A percentile compares a stretch with the other conserved stretches of the same genome.
Conservation (phyloP, 2,113 vertebrate species). For the Hippoglossus stenolepis region DNA sequence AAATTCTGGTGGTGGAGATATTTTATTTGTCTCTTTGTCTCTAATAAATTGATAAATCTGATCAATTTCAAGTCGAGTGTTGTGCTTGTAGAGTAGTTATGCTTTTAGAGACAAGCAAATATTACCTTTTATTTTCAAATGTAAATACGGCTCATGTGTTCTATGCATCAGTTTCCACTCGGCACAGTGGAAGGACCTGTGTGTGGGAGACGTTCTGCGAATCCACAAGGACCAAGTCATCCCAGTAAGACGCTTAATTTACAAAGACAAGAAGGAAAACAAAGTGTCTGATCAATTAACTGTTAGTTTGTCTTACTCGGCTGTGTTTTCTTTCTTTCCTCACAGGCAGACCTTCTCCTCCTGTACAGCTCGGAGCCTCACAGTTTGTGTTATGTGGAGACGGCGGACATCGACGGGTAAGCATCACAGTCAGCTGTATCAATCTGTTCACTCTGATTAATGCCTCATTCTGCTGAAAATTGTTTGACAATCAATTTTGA, state of each 20-base stretch:
- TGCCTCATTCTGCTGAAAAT: neutral
- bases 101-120: neutral
- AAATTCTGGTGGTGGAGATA: too few species aligned
- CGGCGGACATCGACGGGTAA: constrained; percentile 93
- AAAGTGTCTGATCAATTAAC: neutral
- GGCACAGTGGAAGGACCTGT: constrained; percentile 85
- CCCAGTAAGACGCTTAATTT: constrained; percentile 83
- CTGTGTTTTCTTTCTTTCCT: neutral
- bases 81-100: too few species aligned
- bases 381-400: constrained; percentile 96
- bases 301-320: neutral
- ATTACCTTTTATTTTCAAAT: neutral
- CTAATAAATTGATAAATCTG: too few species aligned
- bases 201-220: constrained; percentile 89
- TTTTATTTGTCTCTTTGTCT: too few species aligned
- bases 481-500: neutral
- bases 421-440: neutral
- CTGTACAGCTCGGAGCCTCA: constrained; percentile 92
- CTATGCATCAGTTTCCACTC: constrained; percentile 80
- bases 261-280: neutral
- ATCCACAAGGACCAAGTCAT: constrained; percentile 87
- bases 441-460: neutral
- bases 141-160: constrained; percentile 2
- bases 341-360: constrained; percentile 89
- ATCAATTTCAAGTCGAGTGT: too few species aligned